Base-by-base conservation (phyloP, 2,113 vertebrate genomes). In the Paramormyrops kingsleyae region DNA sequence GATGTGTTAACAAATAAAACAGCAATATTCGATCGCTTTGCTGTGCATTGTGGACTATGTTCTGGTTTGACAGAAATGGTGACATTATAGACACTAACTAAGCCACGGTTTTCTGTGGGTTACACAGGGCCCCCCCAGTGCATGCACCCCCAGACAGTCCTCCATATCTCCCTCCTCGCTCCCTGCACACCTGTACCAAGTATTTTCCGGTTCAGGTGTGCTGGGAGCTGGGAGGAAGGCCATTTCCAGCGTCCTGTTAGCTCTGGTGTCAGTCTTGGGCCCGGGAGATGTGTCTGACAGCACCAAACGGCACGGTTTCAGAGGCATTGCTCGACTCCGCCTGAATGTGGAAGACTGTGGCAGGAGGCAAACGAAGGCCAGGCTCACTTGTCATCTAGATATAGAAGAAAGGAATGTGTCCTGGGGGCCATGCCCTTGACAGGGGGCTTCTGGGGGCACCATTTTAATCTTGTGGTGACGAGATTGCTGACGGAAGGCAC, bases 391-490 rank as follows among this genome's bases (percentile, higher is more conserved):
- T 91, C 89, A 91, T 95, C 89, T 90, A 92, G 92, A 92, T 92
- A 90, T 92, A 94, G 21, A 89, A 88, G 88, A 66, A 90, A 4
- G 19, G 88, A 89, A 49, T 86, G 84, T 46, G 70, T 19, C 74
- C 66, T 66, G 49, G 19, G 35, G 59, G 90, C 91, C 27, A 15
- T 92, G 93, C 89, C 93, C 90, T 94, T 92, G 88, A 89, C 90
- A 90, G 92, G 92, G 86, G 46, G 21, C 46, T 35, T 93, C 93
- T 91, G 89, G 87, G 90, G 91, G 91, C 88, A 89, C 88, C 44
- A 91, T 94, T 94, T 94, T 95, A 94, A 94, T 96, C 93, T 92
- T 42, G 17, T 77, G 88, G 86, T 1, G 77, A 13, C 12, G 39
- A 52, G 47, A 74, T 85, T 42, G 1, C n/a, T n/a, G 13, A 46